These are phyloP conservation scores for Hydriomena furcata DNA, from an alignment of 2,888 invertebrate genomes.

Conservation along the genomic window DNA sequence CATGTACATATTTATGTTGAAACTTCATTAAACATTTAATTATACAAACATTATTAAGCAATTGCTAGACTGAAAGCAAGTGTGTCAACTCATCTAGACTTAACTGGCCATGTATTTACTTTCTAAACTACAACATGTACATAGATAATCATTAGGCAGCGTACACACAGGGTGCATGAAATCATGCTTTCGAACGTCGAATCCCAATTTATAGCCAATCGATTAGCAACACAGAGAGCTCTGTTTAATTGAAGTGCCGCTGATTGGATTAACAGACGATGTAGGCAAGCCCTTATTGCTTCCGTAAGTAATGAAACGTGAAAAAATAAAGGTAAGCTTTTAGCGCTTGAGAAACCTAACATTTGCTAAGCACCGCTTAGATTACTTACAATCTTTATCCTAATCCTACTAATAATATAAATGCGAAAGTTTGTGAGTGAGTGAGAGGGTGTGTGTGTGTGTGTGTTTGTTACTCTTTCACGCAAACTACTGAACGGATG, in stretches of 20 bases:
- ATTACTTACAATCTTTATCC: constrained; percentile 3
- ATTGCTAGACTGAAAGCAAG: constrained; percentile 2
- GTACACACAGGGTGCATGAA: constrained; percentile 55
- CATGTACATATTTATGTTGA: too few relatives aligned
- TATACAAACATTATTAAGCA: constrained; percentile 11
- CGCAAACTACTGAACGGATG: too few relatives aligned
- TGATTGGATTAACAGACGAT: constrained; percentile 67
- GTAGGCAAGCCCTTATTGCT: constrained; percentile 44
- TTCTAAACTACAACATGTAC: constrained; percentile 14
- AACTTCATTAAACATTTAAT: constrained; percentile 5
- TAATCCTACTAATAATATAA: too few relatives aligned
- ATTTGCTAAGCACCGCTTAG: constrained; percentile 4
- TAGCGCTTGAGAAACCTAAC: constrained; percentile 23
- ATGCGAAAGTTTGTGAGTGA: too few relatives aligned
- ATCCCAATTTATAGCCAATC: constrained; percentile 68
- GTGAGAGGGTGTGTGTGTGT: too few relatives aligned
- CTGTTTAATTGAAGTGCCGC: constrained; percentile 72
- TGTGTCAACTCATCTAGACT: background rate
- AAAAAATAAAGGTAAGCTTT: constrained; percentile 43
- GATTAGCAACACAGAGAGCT: constrained; percentile 70
- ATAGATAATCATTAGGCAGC: constrained; percentile 17
- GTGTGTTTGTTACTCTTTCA: too few relatives aligned
- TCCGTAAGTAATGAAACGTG: constrained; percentile 50
- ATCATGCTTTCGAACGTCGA: constrained; percentile 56
- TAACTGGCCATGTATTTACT: constrained; percentile 4